These are phyloP conservation scores for Bombus pyrosoma DNA, from an alignment of 1,140 invertebrate genomes.

Conservation along the genomic window DNA sequence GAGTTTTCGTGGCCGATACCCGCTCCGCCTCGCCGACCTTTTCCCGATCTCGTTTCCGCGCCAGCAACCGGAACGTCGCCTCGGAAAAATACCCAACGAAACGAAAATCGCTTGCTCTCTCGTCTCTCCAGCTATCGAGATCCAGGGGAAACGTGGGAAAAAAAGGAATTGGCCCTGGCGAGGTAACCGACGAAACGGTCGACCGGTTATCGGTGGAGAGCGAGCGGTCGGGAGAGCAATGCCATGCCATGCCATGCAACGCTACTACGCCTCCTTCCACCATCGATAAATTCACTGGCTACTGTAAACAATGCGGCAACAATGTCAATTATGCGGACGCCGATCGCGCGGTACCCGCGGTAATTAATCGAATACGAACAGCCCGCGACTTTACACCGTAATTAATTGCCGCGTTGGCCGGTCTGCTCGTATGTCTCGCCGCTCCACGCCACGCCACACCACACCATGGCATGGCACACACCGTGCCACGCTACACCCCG, in stretches of 20 bases:
- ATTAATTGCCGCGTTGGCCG: slow-evolving; percentile 71
- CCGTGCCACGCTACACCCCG: neutral
- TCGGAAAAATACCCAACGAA: too few relatives aligned
- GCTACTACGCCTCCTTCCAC: neutral
- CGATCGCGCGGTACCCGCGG: slow-evolving; percentile 62
- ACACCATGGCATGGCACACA: neutral
- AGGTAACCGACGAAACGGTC: too few relatives aligned
- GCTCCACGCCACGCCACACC: slow-evolving; percentile 1
- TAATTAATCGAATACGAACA: slow-evolving; percentile 60
- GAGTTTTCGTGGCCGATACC: neutral
- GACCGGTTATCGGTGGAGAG: too few relatives aligned
- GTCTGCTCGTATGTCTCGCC: slow-evolving; percentile 3
- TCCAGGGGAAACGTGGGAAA: rapidly evolving
- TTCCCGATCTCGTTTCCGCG: neutral
- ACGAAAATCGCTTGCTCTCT: too few relatives aligned
- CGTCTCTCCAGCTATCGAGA: rapidly evolving
- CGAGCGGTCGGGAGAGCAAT: too few relatives aligned
- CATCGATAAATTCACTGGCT: slow-evolving; percentile 80
- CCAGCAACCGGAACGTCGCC: neutral
- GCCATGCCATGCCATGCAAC: too few relatives aligned
- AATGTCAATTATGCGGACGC: slow-evolving; percentile 79
- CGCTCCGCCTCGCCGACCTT: neutral
- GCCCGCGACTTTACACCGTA: slow-evolving; percentile 74
- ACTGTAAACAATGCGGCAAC: slow-evolving; percentile 78
- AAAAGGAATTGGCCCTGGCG: too few relatives aligned